Evolutionary conservation across 2,113 vertebrate species (phyloP).

Genomic region (Charina bottae): DNA sequence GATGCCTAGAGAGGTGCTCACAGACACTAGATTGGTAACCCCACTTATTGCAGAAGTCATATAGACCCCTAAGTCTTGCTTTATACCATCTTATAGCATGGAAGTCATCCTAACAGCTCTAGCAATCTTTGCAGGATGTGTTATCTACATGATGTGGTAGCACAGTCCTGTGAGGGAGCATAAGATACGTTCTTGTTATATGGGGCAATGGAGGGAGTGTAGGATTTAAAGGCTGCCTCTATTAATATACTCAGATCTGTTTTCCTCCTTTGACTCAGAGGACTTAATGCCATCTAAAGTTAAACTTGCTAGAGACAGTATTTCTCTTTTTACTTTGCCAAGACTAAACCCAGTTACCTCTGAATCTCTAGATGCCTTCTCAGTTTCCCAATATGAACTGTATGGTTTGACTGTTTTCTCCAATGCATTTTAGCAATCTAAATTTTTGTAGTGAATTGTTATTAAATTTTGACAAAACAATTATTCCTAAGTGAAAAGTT

Average conservation of each 20-base stretch:
- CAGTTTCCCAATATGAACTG: background rate
- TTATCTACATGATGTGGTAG: background rate
- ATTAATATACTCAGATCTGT: conserved; percentile 64
- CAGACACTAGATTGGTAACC: background rate
- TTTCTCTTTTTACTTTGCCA: conserved; percentile 34
- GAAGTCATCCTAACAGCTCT: background rate
- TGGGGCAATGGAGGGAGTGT: background rate
- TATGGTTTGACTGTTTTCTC: background rate
- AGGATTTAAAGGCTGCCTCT: conserved; percentile 59
- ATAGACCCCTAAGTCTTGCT: background rate
- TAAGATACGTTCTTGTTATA: conserved; percentile 19
- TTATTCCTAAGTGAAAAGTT: background rate
- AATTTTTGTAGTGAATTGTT: background rate
- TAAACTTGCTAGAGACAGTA: conserved; percentile 56
- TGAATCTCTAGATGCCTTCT: background rate
- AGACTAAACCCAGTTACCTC: conserved; percentile 32
- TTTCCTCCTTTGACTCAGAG: conserved; percentile 46
- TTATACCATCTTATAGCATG: background rate
- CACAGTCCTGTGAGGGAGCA: background rate
- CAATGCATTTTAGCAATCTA: background rate
- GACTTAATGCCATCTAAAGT: conserved; percentile 48
- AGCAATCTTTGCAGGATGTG: background rate
- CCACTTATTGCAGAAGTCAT: background rate
- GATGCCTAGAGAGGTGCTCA: background rate
- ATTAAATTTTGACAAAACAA: background rate